phyloP scores from a whole-genome alignment of 2,113 vertebrate species.

The Salminus brasiliensis region DNA sequence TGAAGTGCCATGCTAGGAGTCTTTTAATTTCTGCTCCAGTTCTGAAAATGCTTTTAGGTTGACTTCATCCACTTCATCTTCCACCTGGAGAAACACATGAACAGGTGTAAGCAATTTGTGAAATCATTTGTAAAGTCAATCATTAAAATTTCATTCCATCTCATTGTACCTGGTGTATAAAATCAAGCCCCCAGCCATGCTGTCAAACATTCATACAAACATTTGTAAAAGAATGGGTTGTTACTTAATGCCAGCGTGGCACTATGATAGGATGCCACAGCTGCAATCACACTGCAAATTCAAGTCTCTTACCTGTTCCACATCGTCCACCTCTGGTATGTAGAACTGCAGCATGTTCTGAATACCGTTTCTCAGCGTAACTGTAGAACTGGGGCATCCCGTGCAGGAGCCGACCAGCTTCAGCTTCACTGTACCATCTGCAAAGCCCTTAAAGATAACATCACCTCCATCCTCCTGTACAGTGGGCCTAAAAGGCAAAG shows the following conservation, averaged over 20 bases:
- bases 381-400: slow-evolving; percentile 79
- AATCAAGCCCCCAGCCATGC: too few species aligned
- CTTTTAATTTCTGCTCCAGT: slow-evolving; percentile 74
- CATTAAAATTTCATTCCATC: too few species aligned
- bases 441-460: slow-evolving; percentile 80
- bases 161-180: too few species aligned
- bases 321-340: slow-evolving; percentile 77
- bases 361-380: slow-evolving; percentile 79
- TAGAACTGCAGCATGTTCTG: slow-evolving; percentile 85
- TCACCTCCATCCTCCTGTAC: slow-evolving; percentile 83
- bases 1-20: slow-evolving; percentile 49
- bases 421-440: slow-evolving; percentile 76
- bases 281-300: too few species aligned
- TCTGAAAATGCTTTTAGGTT: slow-evolving; percentile 75
- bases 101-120: not conserved
- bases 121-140: not conserved
- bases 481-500: slow-evolving; percentile 70
- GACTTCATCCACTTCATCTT: slow-evolving; percentile 81
- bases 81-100: slow-evolving; percentile 64
- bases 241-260: too few species aligned
- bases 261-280: too few species aligned
- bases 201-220: too few species aligned
- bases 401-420: slow-evolving; percentile 82
- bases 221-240: too few species aligned
- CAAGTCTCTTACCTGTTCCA: slow-evolving; percentile 73